Evolutionary conservation across 2,113 vertebrate genomes (phyloP).

Genomic region (Vidua macroura): DNA sequence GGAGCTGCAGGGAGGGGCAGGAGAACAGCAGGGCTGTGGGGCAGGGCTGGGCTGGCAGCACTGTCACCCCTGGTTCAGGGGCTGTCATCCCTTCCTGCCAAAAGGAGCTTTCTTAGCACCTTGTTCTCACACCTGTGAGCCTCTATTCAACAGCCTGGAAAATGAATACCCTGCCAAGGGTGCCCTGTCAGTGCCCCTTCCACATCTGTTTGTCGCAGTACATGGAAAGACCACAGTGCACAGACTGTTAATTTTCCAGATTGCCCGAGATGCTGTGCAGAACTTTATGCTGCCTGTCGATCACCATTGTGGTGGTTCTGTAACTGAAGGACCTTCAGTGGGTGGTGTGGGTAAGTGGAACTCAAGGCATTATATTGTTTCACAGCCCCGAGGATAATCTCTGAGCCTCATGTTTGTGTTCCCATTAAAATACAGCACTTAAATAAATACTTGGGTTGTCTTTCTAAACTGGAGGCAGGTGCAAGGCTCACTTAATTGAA

Average conservation of each 20-base stretch:
- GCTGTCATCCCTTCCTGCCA: neutral
- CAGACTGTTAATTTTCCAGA: slow-evolving; percentile 18
- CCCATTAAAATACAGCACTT: neutral
- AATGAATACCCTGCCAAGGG: neutral
- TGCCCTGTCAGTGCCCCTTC: neutral
- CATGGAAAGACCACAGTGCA: neutral
- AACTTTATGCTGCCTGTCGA: neutral
- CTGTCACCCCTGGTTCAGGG: neutral
- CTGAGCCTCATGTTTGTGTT: neutral
- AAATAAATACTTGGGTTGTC: neutral
- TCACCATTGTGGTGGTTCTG: neutral
- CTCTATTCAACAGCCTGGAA: neutral
- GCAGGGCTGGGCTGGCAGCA: neutral
- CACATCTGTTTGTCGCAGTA: neutral
- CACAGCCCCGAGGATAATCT: neutral
- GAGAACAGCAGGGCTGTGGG: neutral
- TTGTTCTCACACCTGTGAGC: neutral
- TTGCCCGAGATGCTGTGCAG: neutral
- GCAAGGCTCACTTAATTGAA: neutral
- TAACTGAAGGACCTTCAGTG: neutral
- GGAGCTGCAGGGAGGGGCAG: neutral
- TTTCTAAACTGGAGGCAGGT: neutral
- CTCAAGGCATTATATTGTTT: neutral
- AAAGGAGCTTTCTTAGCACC: neutral
- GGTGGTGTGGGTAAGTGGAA: neutral